Base-by-base conservation (phyloP, 2,888 invertebrate species). In the Clitarchus hookeri region DNA sequence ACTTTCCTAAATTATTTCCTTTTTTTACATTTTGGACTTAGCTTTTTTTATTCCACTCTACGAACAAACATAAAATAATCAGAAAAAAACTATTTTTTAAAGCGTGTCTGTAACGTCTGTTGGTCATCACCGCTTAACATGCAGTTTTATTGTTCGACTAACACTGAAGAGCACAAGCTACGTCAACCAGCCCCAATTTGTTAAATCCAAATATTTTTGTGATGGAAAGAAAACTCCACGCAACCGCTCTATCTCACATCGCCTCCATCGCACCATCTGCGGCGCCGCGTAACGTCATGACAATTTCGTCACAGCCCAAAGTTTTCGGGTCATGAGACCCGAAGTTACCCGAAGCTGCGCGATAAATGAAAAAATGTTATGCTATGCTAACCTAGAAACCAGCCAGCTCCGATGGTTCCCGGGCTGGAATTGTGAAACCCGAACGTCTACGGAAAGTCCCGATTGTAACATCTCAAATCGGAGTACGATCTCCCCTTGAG, bases 291-390 rank as follows among this genome's bases (percentile, higher is more conserved):
- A 83, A 88, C 87, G 88, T 88, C 88, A 88, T 87, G 88, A 88
- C 88, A 88, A 88, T 88, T 88, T 88, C 88, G 88, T 88, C 88
- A 88, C 88, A 88, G 88, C 88, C 88, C 88, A 88, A 88, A 88
- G 88, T 88, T 88, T 88, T 88, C 88, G 88, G 88, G 88, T 88
- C 88, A 88, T 88, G 87, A 84, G 84, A 86, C 87, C 87, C 88
- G 88, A 88, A 87, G 86, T 84, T 87, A 85, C 36, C 87, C 88
- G 88, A 88, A 88, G 85, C 84, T 84, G 26, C 84, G 13, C 80
- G 44, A 85, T 53, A 53, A 53, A 82, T 82, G 44, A 82, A 82
- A 4, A 82, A 80, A 85, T 44, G 79, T 86, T 79, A 84, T 86
- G 82, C 87, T 82, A 86, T 84, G 83, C 82, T 48, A 82, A 53